Evolutionary conservation across 2,888 invertebrate species (phyloP), one percentile per base, ranked within the genome.

Genomic region (Sesia bembeciformis): DNA sequence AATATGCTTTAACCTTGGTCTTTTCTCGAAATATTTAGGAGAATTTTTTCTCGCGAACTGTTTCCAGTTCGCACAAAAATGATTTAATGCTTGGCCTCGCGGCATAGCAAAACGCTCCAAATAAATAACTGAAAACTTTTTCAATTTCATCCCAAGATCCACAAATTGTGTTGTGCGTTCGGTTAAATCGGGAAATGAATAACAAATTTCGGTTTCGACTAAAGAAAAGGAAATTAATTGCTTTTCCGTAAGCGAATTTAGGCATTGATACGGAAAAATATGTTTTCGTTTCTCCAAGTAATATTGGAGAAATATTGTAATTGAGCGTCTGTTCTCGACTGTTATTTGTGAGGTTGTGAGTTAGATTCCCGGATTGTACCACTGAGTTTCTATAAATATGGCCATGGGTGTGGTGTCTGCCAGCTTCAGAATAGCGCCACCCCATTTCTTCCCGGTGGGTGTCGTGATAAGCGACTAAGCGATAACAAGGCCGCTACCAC

Each of bases 41-140:
- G 42, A 54, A 56, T 58, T 59, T 52, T 49, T 57, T 54, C 55
- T 52, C 55, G 53, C 56, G 43, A 59, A 72, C 66, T 68, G 72
- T 73, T 80, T 74, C 66, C 67, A 70, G 65, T 61, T 65, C 66
- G 66, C 67, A 74, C 65, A 76, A 80, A 81, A 82, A 81, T 80
- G 82, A 80, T 81, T 81, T 77, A 79, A 81, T 75, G 74, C 71
- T 54, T 65, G 64, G 68, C 73, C 75, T 76, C 67, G 67, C 71
- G 72, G 76, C 76, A 69, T 70, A 68, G 71, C 66, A 74, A 77
- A 77, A 75, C 76, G 79, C 64, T 81, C 73, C 77, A 82, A 84
- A 86, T 87, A 86, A 86, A 86, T 85, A 85, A 85, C 81, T 76
- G 76, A 73, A 85, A 87, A 87, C 84, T 87, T 87, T 87, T 87